These are phyloP conservation scores for Tokudaia muenninki DNA, from an alignment of 2,797 vertebrate genomes.

Conservation along the genomic window DNA sequence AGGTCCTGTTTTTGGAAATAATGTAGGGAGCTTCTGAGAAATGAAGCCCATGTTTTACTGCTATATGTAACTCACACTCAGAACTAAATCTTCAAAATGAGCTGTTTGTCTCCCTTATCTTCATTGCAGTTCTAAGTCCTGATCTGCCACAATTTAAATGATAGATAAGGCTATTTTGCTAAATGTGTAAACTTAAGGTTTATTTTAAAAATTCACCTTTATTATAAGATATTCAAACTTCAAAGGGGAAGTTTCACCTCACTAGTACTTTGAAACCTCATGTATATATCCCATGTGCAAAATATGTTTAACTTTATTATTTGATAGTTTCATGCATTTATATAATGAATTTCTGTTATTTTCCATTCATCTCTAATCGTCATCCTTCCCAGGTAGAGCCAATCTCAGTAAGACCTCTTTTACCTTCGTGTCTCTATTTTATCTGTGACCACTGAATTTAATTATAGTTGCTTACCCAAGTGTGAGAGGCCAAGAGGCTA, in stretches of 20 bases:
- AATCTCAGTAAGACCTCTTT: not conserved
- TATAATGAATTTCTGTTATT: not conserved
- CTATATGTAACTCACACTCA: not conserved
- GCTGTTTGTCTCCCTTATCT: not conserved
- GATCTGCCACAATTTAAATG: not conserved
- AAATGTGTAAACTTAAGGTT: not conserved
- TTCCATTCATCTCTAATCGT: too few species aligned
- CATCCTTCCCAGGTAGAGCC: not conserved
- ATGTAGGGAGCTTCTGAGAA: not conserved
- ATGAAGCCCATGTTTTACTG: not conserved
- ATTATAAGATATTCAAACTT: not conserved
- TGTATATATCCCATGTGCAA: not conserved
- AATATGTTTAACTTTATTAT: not conserved
- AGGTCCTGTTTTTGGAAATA: not conserved
- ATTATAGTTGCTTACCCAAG: not conserved
- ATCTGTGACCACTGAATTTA: not conserved
- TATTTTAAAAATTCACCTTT: not conserved
- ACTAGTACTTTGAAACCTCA: not conserved
- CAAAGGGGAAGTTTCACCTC: not conserved
- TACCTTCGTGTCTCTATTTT: too few species aligned
- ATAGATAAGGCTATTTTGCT: not conserved
- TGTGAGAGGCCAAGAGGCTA: too few species aligned
- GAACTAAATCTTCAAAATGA: not conserved
- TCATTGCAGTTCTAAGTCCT: not conserved
- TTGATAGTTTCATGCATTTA: not conserved